Conservation (phyloP, 2,797 vertebrate genomes). For the Carcharodon carcharias region DNA sequence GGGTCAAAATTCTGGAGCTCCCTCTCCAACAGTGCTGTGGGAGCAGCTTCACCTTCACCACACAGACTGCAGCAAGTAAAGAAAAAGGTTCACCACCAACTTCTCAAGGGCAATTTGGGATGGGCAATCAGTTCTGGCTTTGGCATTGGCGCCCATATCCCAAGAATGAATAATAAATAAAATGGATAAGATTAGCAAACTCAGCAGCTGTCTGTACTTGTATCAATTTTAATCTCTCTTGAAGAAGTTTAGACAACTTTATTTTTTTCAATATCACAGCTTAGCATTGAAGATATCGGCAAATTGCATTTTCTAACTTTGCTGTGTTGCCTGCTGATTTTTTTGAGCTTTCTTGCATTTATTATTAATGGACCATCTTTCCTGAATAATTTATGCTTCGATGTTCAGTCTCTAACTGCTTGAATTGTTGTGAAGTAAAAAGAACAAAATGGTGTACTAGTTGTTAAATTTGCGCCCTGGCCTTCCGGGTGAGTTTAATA, state of each 20-base stretch:
- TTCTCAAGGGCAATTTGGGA: not conserved
- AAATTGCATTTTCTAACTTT: constrained; percentile 13
- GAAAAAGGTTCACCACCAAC: not conserved
- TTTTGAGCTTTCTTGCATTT: constrained; percentile 4
- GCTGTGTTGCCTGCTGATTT: not conserved
- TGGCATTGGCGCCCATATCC: not conserved
- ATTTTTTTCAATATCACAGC: not conserved
- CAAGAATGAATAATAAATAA: not conserved
- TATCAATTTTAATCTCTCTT: not conserved
- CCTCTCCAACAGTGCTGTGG: not conserved
- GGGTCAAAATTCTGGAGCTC: not conserved
- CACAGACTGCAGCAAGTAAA: not conserved
- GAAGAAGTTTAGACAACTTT: not conserved
- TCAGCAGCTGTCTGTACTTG: not conserved
- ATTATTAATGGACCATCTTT: constrained; percentile 23
- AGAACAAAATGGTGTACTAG: constrained; percentile 37
- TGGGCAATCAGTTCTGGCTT: not conserved
- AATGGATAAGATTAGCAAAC: not conserved
- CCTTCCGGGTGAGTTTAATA: constrained; percentile 36
- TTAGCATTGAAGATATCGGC: not conserved
- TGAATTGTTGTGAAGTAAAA: constrained; percentile 32
- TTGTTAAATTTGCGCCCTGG: constrained; percentile 25
- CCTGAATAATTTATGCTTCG: constrained; percentile 37
- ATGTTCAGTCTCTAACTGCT: constrained; percentile 29
- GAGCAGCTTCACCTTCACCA: not conserved